These are phyloP conservation scores for Glossosoma conforme DNA, from an alignment of 1,140 invertebrate species.

Conservation along the genomic window DNA sequence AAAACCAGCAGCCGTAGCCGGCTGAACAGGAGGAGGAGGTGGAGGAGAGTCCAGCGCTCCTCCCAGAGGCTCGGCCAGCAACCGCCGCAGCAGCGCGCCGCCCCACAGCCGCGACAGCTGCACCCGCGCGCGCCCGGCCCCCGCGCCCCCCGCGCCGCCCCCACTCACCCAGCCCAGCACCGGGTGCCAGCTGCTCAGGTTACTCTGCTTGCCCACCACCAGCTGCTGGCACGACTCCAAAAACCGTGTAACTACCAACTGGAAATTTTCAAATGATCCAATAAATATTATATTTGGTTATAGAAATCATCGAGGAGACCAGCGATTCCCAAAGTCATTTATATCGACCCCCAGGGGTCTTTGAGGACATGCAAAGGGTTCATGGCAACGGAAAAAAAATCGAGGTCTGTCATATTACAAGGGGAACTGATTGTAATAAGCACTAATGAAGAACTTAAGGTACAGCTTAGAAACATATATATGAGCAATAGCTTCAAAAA, in stretches of 20 bases:
- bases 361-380: no score
- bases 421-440: no score
- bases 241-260: conserved; percentile 75
- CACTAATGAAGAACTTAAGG: no score
- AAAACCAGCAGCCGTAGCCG: conserved; percentile 41
- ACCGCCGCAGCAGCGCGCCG: conserved; percentile 45
- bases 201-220: conserved; percentile 79
- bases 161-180: conserved; percentile 96
- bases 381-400: no score
- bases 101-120: conserved; percentile 87
- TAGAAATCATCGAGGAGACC: background rate
- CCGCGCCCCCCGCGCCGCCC: conserved; percentile 88
- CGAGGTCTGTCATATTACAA: no score
- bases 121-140: conserved; percentile 63
- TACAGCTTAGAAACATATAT: no score
- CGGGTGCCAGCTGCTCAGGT: conserved; percentile 94
- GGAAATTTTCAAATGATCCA: conserved; percentile 28
- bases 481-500: no score
- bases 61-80: conserved; percentile 40
- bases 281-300: background rate
- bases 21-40: conserved; percentile 1
- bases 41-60: conserved; percentile 41
- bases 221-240: conserved; percentile 81
- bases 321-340: background rate
- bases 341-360: no score